Evolutionary conservation across 2,797 vertebrate species (phyloP), one percentile per base, ranked within the genome.

Genomic region (Chloroceryle amazona): DNA sequence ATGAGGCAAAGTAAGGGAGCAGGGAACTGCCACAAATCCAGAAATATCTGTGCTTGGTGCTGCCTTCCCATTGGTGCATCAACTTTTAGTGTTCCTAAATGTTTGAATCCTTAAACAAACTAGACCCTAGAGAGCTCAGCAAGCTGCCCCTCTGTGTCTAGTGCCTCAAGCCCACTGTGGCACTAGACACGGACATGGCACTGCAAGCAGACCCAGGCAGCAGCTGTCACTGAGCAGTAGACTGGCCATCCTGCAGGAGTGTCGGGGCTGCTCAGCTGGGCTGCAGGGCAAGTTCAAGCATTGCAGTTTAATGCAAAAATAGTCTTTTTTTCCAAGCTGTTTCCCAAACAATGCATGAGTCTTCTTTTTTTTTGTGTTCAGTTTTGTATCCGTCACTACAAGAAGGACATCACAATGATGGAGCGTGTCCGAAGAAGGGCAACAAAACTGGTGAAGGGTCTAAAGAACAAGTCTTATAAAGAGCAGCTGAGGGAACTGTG

Each of bases 261-360:
- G 1, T 33, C 41, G 2, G 61, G 82, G 58, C 47, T 44, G 47
- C 41, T 13, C 0, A 1, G 25, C n/a, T 0, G 1, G 17, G 26
- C 72, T 51, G 26, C 42, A 22, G 49, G 39, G 62, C 28, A 57
- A 37, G 25, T 10, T 60, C 55, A 37, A 39, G 39, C 1, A 3
- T 52, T 41, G 55, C 49, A 62, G n/a, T 46, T 65, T 42, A 66
- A 37, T 14, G 46, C 37, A 65, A 81, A 81, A 18, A 46, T 33
- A 16, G 7, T 60, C 9, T 68, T n/a, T 67, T 67, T 75, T 31
- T 4, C 28, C 51, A 55, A 37, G 25, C 54, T 49, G 31, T 58
- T 57, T 71, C 70, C 65, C 65, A 37, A 44, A 68, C 37, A 63
- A 70, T 1, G 17, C 33, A 1, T 6, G 9, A 19, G 70, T 57